Evolutionary conservation across 2,888 invertebrate genomes (phyloP), one percentile per base, ranked within the genome.

Genomic region (Acronicta aceris): DNA sequence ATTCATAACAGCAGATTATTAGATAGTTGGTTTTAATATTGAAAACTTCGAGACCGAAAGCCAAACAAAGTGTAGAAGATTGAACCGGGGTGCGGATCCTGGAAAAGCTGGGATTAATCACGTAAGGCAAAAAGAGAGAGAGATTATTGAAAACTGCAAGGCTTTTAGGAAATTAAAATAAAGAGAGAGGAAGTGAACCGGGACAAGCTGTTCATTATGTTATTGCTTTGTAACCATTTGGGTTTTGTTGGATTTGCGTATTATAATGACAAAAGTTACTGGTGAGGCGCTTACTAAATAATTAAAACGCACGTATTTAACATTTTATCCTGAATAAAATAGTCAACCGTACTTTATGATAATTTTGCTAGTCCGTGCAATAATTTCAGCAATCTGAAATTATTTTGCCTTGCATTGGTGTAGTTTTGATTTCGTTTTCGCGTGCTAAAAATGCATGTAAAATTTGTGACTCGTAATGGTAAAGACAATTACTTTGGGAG

Each of bases 131-230:
- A 54, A 69, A 72, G n/a, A 68, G 59, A 47, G 21, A 36, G 48
- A 50, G 67, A 54, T 71, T 68, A 71, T 70, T 67, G 68, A 73
- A 61, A 72, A 70, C 56, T 73, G 69, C 68, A 72, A 61, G 53
- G 73, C 73, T 68, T 71, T 68, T 68, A 68, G 40, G 27, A 41
- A 59, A 68, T 68, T 68, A 71, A 71, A 71, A 71, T 71, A 45
- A 61, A 57, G 56, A 42, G 43, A 36, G 42, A 33, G 45, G 59
- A 68, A 72, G 42, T 52, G 52, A 53, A 45, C 50, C 27, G 27
- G 40, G 71, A 58, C 52, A 47, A 58, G 58, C 58, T 71, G n/a
- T 57, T 67, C 65, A 65, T 68, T 68, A 65, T 51, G 48, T 68
- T 53, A 68, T 65, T 47, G 27, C 38, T 71, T 58, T 42, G 50